Conservation (phyloP, 2,797 vertebrate species). For the Catharus ustulatus region DNA sequence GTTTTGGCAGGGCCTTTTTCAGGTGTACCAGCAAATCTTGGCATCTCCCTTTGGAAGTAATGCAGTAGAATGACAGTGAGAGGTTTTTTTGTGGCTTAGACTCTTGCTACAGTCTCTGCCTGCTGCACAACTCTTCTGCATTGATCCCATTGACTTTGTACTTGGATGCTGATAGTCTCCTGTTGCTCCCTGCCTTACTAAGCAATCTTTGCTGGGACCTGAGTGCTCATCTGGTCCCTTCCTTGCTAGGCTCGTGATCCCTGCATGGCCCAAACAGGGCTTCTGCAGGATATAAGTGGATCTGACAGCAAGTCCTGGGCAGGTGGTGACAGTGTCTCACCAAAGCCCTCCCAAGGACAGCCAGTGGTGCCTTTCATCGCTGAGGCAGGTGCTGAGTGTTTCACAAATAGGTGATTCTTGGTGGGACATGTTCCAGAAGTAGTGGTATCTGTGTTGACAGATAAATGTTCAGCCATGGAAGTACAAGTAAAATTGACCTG, state of each 20-base stretch:
- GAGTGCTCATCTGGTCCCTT: background rate
- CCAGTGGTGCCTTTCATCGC: background rate
- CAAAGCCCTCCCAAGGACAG: background rate
- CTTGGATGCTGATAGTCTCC: background rate
- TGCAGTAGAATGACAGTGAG: background rate
- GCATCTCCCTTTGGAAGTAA: background rate
- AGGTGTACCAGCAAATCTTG: background rate
- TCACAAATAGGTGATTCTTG: background rate
- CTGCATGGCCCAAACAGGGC: background rate
- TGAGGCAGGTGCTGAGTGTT: background rate
- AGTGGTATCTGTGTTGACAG: background rate
- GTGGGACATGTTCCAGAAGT: background rate
- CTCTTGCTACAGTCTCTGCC: background rate
- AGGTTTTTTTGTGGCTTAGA: background rate
- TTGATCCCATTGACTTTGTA: background rate
- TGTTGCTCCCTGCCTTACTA: background rate
- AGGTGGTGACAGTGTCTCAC: background rate
- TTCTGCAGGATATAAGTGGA: background rate
- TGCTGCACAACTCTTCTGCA: background rate
- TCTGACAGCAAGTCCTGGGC: background rate
- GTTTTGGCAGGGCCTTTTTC: background rate
- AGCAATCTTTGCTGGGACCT: background rate
- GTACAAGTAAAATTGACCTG: background rate
- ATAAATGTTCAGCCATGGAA: background rate
- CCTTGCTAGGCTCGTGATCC: background rate